phyloP scores from a whole-genome alignment of 2,113 vertebrate species.

The Mohoua ochrocephala region DNA sequence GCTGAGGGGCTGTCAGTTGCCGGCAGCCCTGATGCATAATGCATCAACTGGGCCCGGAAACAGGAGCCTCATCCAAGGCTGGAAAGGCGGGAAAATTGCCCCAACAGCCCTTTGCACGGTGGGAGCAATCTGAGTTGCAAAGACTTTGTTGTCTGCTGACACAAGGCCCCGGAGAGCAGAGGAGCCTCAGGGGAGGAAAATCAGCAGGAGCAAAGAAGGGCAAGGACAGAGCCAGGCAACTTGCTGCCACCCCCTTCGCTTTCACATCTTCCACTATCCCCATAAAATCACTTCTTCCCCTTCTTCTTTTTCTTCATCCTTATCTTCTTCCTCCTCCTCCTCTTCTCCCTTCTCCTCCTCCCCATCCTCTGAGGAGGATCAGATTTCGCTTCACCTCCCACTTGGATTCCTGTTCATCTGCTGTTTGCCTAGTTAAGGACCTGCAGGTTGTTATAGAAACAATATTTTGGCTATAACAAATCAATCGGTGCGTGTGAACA shows the following conservation, averaged over 20 bases:
- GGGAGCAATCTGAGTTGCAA: slow-evolving; percentile 63
- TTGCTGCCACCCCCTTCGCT: not conserved
- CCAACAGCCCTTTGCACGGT: slow-evolving; percentile 74
- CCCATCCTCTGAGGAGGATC: slow-evolving; percentile 1
- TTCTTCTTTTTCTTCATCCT: not conserved
- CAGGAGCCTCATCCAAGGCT: slow-evolving; percentile 84
- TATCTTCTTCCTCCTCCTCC: not conserved
- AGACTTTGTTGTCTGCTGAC: slow-evolving; percentile 32
- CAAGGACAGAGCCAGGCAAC: not conserved
- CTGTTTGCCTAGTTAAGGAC: slow-evolving; percentile 87
- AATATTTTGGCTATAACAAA: slow-evolving; percentile 90
- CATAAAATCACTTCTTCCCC: not conserved
- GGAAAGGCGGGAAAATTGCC: slow-evolving; percentile 87
- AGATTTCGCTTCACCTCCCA: slow-evolving; percentile 63
- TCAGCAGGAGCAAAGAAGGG: not conserved
- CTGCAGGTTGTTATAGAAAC: slow-evolving; percentile 83
- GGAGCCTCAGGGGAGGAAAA: not conserved
- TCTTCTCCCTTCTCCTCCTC: not conserved
- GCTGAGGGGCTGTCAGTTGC: slow-evolving; percentile 93
- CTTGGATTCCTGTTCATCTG: slow-evolving; percentile 68
- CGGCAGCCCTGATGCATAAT: slow-evolving; percentile 97
- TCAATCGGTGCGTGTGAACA: slow-evolving; percentile 88
- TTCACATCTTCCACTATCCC: not conserved
- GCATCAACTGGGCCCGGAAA: slow-evolving; percentile 90
- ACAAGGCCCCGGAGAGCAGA: not conserved